Evolutionary conservation across 2,113 vertebrate genomes (phyloP), one percentile per base, ranked within the genome.

Genomic region (Cnemophilus loriae): DNA sequence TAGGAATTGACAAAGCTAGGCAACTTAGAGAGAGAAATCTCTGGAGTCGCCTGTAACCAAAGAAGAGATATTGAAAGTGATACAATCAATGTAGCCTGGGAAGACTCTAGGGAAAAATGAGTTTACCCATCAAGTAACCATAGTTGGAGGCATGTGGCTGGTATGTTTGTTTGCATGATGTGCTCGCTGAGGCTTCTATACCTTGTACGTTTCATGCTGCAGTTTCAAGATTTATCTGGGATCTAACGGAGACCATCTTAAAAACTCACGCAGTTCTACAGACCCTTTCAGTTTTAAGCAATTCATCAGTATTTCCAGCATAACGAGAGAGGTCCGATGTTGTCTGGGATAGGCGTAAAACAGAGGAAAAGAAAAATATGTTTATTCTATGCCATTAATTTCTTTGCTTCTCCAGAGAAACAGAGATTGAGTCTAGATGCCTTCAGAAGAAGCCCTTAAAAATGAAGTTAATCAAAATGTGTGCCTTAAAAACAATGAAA

Each of bases 1-100:
- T 98, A 97, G 95, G 95, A 98, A 98, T 97, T 98, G 98, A 98
- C 97, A 98, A 98, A 98, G 96, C 92, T 92, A 96, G 93, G 95
- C 85, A 97, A 97, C 95, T 94, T 95, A 95, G 52, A 97, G 76
- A 96, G 87, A 93, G 93, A 96, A 97, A 89, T 97, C 97, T 98
- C 74, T 13, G 76, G 96, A 97, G 96, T 70, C 50, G 2, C 76
- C 89, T 96, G 95, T 97, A 98, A 97, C 97, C 94, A 96, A 96
- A 97, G 95, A 97, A 97, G 92, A 97, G 93, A 97, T 97, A 98
- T 97, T 97, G 97, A 96, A 97, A 97, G 96, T 57, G 93, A 98
- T 98, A 50, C 50, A 88, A 97, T 98, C 96, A 77, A 97, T 98
- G 91, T n/a, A 89, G 53, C 77, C 56, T n/a, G 69, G 69, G 65